Evolutionary conservation across 2,888 invertebrate species (phyloP), one percentile per base, ranked within the genome.

Genomic region (Sesia apiformis): DNA sequence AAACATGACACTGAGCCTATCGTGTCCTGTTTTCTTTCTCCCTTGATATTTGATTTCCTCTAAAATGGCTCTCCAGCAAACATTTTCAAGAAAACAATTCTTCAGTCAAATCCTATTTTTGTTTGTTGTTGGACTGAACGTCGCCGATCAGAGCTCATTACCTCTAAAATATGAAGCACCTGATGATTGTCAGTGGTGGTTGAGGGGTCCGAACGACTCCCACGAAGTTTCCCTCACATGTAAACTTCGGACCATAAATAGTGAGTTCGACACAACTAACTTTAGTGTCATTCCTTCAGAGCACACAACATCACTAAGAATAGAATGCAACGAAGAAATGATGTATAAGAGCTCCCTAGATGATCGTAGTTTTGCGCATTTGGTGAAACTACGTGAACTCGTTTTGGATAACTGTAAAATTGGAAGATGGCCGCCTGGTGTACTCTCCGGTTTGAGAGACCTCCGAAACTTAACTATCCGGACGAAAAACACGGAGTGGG

Each of bases 371-470:
- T 95, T 97, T 69, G 91, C 94, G 41, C 96, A 96, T 86, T 90
- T 97, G 68, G 92, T 93, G 61, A 93, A 95, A 71, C 90, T 97
- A 60, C 92, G 95, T 72, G 94, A 95, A 74, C 90, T 97, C 69
- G 93, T 94, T 72, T 90, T 97, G 72, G 95, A 95, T 81, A 94
- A 95, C 80, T 97, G 97, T 90, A 96, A 97, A 90, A 90, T 97
- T 76, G 93, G 93, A 64, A 92, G 94, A 81, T 94, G 97, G 92
- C 95, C 95, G 60, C 91, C 94, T 49, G 94, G 94, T 61, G 94
- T 96, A 52, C 91, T 98, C 57, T 91, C 92, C 59, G 97, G 96
- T 4, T 90, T 97, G 59, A 90, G 93, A 66, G 94, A 96, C 77
- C 91, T 98, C 57, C 90, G 94, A 65, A 96, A 96, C 89, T 91